A percentile compares a stretch with the other conserved stretches of the same genome.
phyloP scores from a whole-genome alignment of 2,113 vertebrate species.

The Ardeotis arabs region DNA sequence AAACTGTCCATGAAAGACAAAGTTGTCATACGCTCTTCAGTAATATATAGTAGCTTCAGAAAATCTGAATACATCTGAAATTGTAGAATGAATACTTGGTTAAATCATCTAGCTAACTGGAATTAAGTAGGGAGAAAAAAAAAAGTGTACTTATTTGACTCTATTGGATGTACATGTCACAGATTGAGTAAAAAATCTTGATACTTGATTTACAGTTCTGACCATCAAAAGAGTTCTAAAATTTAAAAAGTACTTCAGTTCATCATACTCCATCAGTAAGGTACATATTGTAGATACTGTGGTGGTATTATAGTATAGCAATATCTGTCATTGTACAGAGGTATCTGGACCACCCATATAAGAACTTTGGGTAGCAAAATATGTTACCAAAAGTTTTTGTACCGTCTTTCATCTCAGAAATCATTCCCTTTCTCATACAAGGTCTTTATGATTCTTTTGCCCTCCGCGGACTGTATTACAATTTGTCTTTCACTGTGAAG shows the following conservation, averaged over 20 bases:
- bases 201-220: not conserved
- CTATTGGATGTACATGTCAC: accelerated
- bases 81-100: not conserved
- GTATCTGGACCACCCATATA: not conserved
- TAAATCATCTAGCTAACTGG: not conserved
- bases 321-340: not conserved
- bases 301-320: not conserved
- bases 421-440: slow-evolving; percentile 31
- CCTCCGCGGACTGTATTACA: slow-evolving; percentile 38
- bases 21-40: not conserved
- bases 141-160: not conserved
- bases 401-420: slow-evolving; percentile 33
- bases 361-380: not conserved
- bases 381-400: not conserved
- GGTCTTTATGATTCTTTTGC: slow-evolving; percentile 44
- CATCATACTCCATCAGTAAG: not conserved
- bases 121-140: not conserved
- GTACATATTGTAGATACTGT: not conserved
- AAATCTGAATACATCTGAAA: not conserved
- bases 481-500: slow-evolving; percentile 55
- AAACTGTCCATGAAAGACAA: not conserved
- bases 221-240: not conserved
- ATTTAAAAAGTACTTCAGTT: not conserved
- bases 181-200: not conserved
- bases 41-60: not conserved